phyloP scores from a whole-genome alignment of 2,888 invertebrate species.

The Galeruca laticollis region DNA sequence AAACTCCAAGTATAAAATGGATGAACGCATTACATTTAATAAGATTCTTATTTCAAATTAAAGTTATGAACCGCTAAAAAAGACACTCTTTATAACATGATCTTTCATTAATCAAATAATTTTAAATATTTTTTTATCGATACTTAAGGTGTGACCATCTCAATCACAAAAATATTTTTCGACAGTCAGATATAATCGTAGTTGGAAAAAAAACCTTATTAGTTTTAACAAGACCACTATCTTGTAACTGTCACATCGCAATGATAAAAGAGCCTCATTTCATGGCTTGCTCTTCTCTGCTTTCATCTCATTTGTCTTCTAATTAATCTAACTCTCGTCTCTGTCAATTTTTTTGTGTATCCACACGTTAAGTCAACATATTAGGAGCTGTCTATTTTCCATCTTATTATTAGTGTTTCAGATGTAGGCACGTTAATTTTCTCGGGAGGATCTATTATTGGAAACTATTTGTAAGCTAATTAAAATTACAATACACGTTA shows the following conservation, averaged over 20 bases:
- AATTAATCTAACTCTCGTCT: slow-evolving; percentile 58
- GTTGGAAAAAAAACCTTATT: slow-evolving; percentile 52
- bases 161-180: slow-evolving; percentile 18
- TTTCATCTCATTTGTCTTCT: slow-evolving; percentile 63
- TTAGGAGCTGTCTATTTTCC: slow-evolving; percentile 31
- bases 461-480: background rate
- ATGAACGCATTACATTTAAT: too few species aligned
- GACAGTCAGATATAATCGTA: slow-evolving; percentile 21
- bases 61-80: too few species aligned
- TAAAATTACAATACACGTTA: background rate
- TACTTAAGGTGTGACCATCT: slow-evolving; percentile 11
- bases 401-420: slow-evolving; percentile 14
- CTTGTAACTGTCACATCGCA: slow-evolving; percentile 57
- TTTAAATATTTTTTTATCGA: background rate
- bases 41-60: too few species aligned
- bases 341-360: slow-evolving; percentile 47
- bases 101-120: background rate
- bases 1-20: too few species aligned
- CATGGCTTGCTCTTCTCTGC: slow-evolving; percentile 59
- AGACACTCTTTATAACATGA: background rate
- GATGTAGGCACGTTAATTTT: background rate
- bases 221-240: slow-evolving; percentile 57
- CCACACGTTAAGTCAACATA: slow-evolving; percentile 40
- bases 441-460: background rate
- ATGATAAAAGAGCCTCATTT: slow-evolving; percentile 63